phyloP scores from a whole-genome alignment of 2,888 invertebrate species.

The Capitulum mitella region DNA sequence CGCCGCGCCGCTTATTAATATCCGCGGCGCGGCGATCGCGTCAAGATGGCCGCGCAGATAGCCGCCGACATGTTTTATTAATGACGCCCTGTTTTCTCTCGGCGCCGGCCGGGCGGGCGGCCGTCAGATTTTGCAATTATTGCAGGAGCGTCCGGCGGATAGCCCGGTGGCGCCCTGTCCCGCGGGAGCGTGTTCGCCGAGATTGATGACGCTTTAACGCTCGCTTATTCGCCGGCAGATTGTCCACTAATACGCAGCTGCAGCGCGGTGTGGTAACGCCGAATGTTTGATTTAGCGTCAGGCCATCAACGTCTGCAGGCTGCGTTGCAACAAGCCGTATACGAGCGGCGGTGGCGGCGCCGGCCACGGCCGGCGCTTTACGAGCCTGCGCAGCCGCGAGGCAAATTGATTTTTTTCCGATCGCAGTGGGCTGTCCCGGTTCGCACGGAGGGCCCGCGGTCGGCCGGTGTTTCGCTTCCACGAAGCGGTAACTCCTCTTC shows the following conservation, averaged over 20 bases:
- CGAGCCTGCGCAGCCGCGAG: background rate
- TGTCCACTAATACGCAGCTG: slow-evolving; percentile 17
- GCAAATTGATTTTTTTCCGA: background rate
- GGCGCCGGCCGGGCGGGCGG: background rate
- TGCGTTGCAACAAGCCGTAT: background rate
- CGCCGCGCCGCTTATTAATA: slow-evolving; percentile 16
- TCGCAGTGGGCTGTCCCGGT: background rate
- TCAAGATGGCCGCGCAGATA: background rate
- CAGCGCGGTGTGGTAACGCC: background rate
- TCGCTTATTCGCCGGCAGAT: background rate
- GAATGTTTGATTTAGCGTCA: slow-evolving; percentile 1
- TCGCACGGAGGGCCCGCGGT: background rate
- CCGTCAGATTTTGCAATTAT: slow-evolving; percentile 12
- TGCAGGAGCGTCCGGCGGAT: background rate
- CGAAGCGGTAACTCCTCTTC: background rate
- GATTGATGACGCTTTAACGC: slow-evolving; percentile 14
- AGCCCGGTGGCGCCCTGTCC: background rate
- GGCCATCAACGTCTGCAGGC: background rate
- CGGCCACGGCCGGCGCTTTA: background rate
- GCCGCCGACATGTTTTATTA: slow-evolving; percentile 6
- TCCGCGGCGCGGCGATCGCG: background rate
- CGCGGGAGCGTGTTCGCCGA: background rate
- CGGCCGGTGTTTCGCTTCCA: background rate
- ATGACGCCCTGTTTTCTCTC: slow-evolving; percentile 13
- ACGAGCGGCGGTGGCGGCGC: background rate